Evolutionary conservation across 2,113 vertebrate species (phyloP), one percentile per base, ranked within the genome.

Genomic region (Gobius niger): DNA sequence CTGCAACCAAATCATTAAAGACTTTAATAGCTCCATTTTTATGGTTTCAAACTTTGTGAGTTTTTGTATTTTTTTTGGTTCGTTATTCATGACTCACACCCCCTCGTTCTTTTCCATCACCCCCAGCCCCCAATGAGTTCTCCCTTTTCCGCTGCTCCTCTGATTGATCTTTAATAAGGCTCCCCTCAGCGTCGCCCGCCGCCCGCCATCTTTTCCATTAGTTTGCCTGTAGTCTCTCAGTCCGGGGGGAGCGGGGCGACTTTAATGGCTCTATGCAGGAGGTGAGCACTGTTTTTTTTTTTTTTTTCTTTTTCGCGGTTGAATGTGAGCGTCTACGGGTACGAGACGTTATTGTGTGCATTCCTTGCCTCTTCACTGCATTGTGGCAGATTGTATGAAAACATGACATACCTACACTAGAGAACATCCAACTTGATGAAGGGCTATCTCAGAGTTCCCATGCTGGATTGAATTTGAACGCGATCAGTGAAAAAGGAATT

Each of bases 231-330:
- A 86, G 78, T 76, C 67, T 9, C 74, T 62, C 80, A 77, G 67
- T 78, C 69, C 67, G 67, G 85, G 80, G 85, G 79, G 73, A 81
- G 72, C 18, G 41, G 70, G 75, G 80, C 70, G 77, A 80, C 67
- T 89, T 91, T 91, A 90, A 91, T 91, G 88, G 86, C 84, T 90
- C 88, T 83, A 67, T 82, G 84, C 78, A 81, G 83, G 82, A 82
- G 89, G 80, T 78, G 85, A 84, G 73, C 73, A 72, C 76, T 41
- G 14, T 83, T 77, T 83, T 81, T 76, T 76, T 85, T 3, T 3
- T 34, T 34, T 34, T 34, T 34, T 34, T 34, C 5, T 34, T 34
- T 34, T 34, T 34, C 24, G 82, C 12, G 77, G 75, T 77, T 69
- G n/a, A 14, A 56, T 59, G 65, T 77, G 72, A 67, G 56, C 63